phyloP scores from a whole-genome alignment of 1,140 invertebrate genomes.

The Drosophila biarmipes region DNA sequence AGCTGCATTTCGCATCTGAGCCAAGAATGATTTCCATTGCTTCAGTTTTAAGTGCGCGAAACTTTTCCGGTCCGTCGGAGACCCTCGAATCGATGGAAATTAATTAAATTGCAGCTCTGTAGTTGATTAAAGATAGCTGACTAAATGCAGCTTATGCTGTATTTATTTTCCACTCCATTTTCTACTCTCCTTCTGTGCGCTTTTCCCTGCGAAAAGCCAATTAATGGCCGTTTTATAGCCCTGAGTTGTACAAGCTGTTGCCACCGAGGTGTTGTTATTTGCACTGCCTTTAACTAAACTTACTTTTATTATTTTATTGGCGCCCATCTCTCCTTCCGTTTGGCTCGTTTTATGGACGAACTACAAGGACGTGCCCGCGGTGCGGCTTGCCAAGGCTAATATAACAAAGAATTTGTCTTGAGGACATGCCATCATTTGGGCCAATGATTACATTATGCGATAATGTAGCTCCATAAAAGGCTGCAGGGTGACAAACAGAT shows the following conservation, averaged over 20 bases:
- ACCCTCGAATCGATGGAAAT: conserved; percentile 38
- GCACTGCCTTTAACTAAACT: conserved; percentile 78
- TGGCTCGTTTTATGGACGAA: conserved; percentile 38
- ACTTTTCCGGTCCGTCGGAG: conserved; percentile 12
- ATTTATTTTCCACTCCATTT: conserved; percentile 31
- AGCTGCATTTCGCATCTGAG: conserved; percentile 23
- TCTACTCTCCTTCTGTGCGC: background rate
- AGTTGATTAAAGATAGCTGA: conserved; percentile 23
- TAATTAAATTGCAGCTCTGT: conserved; percentile 31
- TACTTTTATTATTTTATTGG: conserved; percentile 78
- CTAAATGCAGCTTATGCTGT: conserved; percentile 19
- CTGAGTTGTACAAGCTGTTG: conserved; percentile 26
- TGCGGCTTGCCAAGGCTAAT: conserved; percentile 50
- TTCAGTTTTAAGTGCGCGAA: conserved; percentile 13
- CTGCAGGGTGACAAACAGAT: conserved; percentile 50
- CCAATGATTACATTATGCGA: conserved; percentile 83
- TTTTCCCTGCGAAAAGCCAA: conserved; percentile 13
- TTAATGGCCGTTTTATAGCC: conserved; percentile 41
- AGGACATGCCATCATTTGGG: conserved; percentile 79
- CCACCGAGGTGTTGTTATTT: conserved; percentile 63
- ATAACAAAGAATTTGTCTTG: conserved; percentile 81
- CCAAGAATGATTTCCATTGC: conserved; percentile 25
- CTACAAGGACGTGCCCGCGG: conserved; percentile 44
- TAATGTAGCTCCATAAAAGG: conserved; percentile 78
- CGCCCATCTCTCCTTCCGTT: conserved; percentile 16